phyloP scores from a whole-genome alignment of 2,888 invertebrate species.

The Rhingia campestris region DNA sequence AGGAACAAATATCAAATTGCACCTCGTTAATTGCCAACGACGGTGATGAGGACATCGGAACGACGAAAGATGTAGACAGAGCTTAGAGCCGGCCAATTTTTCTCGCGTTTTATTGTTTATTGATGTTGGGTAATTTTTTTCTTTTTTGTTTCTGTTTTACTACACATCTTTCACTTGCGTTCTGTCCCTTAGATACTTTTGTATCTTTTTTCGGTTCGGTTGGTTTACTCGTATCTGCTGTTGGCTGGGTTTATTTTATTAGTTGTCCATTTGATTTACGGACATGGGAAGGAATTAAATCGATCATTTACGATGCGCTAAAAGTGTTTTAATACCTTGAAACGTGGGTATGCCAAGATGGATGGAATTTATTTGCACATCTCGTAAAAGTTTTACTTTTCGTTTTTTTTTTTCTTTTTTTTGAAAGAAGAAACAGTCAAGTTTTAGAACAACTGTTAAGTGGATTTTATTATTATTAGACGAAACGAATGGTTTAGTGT shows the following conservation, averaged over 20 bases:
- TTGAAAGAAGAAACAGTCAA: conserved; percentile 26
- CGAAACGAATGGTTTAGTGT: conserved; percentile 6
- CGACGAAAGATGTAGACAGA: conserved; percentile 46
- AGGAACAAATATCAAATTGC: conserved; percentile 47
- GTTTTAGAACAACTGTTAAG: conserved; percentile 43
- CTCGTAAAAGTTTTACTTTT: conserved; percentile 18
- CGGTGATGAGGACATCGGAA: conserved; percentile 16
- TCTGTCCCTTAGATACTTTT: conserved; percentile 10
- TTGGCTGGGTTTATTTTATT: conserved; percentile 2
- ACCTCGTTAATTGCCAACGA: conserved; percentile 61
- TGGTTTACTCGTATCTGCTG: not conserved
- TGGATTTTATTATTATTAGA: conserved; percentile 17
- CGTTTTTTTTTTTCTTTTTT: not conserved
- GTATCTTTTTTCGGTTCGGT: conserved; percentile 15
- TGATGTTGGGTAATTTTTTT: conserved; percentile 5
- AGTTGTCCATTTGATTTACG: conserved; percentile 56
- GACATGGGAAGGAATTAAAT: conserved; percentile 52
- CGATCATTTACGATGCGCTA: conserved; percentile 67
- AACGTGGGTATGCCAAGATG: conserved; percentile 12
- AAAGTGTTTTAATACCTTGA: conserved; percentile 55
- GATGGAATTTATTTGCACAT: conserved; percentile 56
- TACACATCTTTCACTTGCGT: not conserved
- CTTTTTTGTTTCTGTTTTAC: not conserved
- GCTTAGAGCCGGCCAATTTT: not conserved
- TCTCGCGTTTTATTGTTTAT: conserved; percentile 46